Percentiles rank a stretch among this genome's conserved stretches.
Conservation (phyloP, 2,888 invertebrate species). For the Cryptops parisi region DNA sequence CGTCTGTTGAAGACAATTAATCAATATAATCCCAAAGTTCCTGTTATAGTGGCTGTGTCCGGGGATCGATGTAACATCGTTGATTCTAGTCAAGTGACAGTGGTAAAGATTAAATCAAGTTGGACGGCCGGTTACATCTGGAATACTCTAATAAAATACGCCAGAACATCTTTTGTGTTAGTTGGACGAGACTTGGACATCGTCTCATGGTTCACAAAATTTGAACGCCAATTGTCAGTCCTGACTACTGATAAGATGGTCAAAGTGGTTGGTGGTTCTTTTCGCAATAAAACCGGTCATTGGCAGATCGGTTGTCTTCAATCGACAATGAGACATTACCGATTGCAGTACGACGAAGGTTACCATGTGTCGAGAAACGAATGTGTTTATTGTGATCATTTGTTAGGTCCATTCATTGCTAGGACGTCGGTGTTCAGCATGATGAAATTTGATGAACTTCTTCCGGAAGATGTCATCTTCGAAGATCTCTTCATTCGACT, state of each 20-base stretch:
- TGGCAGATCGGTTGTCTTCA: conserved; percentile 27
- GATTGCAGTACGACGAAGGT: conserved; percentile 23
- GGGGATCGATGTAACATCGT: background rate
- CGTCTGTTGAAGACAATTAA: background rate
- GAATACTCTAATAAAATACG: conserved; percentile 21
- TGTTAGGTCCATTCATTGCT: conserved; percentile 25
- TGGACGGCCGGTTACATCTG: conserved; percentile 20
- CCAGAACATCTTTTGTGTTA: conserved; percentile 24
- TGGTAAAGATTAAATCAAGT: background rate
- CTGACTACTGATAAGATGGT: conserved; percentile 19
- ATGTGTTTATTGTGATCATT: conserved; percentile 27
- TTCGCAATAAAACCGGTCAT: conserved; percentile 19
- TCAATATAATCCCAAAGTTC: background rate
- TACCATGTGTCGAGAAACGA: conserved; percentile 25
- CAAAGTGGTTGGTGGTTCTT: background rate
- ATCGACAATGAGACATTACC: conserved; percentile 23
- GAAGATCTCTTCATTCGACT: conserved; percentile 26
- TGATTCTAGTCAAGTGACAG: background rate
- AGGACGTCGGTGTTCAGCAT: too few relatives aligned
- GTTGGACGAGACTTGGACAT: conserved; percentile 22
- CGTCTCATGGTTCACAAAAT: conserved; percentile 22
- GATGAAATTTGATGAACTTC: conserved; percentile 17
- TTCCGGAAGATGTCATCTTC: conserved; percentile 21
- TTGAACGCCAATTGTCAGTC: conserved; percentile 25
- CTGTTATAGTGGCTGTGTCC: background rate